phyloP scores from a whole-genome alignment of 2,797 vertebrate species.

The Xyrichtys novacula region DNA sequence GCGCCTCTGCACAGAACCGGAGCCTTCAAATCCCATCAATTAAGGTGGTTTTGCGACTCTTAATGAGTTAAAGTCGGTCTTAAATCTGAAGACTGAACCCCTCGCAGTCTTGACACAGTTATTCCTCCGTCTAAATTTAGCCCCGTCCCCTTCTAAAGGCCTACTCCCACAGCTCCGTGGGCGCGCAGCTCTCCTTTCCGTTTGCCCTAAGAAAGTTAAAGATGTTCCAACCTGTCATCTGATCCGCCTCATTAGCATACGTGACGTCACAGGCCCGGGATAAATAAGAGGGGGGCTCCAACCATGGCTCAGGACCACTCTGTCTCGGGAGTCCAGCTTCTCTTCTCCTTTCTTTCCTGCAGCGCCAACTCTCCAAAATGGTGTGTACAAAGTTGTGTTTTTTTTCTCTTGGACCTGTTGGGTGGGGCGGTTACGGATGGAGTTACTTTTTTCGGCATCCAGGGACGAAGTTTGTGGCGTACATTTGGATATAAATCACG shows the following conservation, averaged over 20 bases:
- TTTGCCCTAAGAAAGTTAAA: slow-evolving; percentile 99
- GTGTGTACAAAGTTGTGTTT: slow-evolving; percentile 88
- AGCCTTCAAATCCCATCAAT: not conserved
- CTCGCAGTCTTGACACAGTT: slow-evolving; percentile 53
- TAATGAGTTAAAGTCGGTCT: not conserved
- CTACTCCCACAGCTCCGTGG: slow-evolving; percentile 62
- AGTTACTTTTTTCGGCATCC: slow-evolving; percentile 47
- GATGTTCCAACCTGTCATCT: slow-evolving; percentile 88
- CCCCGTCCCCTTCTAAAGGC: slow-evolving; percentile 80
- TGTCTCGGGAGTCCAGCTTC: slow-evolving; percentile 86
- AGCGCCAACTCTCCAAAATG: slow-evolving; percentile 89
- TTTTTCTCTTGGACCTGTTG: slow-evolving; percentile 74
- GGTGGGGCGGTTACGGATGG: slow-evolving; percentile 38
- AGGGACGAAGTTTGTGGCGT: slow-evolving; percentile 26
- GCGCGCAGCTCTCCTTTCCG: slow-evolving; percentile 82
- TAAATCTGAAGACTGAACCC: slow-evolving; percentile 68
- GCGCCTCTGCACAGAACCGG: not conserved
- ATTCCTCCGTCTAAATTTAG: slow-evolving; percentile 90
- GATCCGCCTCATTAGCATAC: slow-evolving; percentile 80
- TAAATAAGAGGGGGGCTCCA: slow-evolving; percentile 92
- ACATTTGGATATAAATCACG: slow-evolving; percentile 48
- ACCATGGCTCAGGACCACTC: slow-evolving; percentile 88
- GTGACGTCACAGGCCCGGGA: slow-evolving; percentile 85
- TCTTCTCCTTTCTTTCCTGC: slow-evolving; percentile 83
- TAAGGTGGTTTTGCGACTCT: not conserved